Evolutionary conservation across 2,888 invertebrate species (phyloP).

Genomic region (Andrena dorsata): DNA sequence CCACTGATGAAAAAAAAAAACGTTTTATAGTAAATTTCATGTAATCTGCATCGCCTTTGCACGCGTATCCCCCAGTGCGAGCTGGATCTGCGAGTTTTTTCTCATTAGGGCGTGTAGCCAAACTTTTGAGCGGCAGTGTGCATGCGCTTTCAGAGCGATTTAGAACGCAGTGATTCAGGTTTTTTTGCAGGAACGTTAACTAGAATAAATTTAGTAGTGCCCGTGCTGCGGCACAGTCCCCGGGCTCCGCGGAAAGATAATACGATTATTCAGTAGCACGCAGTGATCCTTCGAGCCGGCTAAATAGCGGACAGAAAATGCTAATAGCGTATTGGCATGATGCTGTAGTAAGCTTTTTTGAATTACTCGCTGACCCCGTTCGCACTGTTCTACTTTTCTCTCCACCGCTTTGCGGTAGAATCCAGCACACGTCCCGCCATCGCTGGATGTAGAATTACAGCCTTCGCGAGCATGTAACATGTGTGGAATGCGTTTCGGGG

Average conservation of each 20-base stretch:
- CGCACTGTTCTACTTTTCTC: slow-evolving; percentile 53
- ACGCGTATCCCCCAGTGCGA: background rate
- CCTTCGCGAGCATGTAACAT: slow-evolving; percentile 7
- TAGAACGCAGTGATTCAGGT: background rate
- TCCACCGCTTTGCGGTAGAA: slow-evolving; percentile 25
- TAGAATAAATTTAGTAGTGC: slow-evolving; percentile 15
- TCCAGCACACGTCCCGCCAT: slow-evolving; percentile 22
- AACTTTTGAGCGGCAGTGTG: background rate
- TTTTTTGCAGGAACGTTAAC: background rate
- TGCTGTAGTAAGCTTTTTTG: slow-evolving; percentile 61
- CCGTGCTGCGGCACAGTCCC: background rate
- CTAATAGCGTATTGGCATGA: slow-evolving; percentile 61
- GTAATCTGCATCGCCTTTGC: background rate
- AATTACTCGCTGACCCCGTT: slow-evolving; percentile 66
- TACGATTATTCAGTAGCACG: slow-evolving; percentile 23
- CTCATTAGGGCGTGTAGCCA: slow-evolving; percentile 8
- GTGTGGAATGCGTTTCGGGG: background rate
- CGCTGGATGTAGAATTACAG: slow-evolving; percentile 31
- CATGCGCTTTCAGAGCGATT: background rate
- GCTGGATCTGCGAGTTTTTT: background rate
- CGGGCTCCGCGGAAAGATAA: slow-evolving; percentile 27
- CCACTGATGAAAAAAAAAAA: background rate
- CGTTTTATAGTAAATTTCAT: slow-evolving; percentile 4
- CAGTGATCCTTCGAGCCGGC: slow-evolving; percentile 28
- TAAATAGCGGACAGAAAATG: slow-evolving; percentile 58